Evolutionary conservation across 2,888 invertebrate species (phyloP).

Genomic region (Microdon myrmicae): DNA sequence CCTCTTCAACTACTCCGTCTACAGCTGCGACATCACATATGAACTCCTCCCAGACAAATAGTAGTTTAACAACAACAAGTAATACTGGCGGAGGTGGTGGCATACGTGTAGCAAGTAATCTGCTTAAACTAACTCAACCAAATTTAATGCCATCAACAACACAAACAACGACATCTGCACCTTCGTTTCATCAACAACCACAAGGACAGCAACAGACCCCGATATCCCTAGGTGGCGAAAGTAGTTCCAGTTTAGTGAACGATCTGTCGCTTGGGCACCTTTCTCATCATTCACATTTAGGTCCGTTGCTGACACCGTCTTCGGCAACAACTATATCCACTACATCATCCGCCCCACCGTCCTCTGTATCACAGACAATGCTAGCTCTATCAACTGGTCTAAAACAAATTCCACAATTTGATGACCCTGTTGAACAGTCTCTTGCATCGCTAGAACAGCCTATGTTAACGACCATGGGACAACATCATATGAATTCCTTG

Average conservation of each 20-base stretch:
- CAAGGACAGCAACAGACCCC: conserved; percentile 38
- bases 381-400: conserved; percentile 59
- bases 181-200: conserved; percentile 42
- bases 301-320: conserved; percentile 58
- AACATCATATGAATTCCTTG: conserved; percentile 68
- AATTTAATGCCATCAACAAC: conserved; percentile 49
- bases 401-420: conserved; percentile 68
- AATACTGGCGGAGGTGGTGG: conserved; percentile 55
- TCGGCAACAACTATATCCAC: conserved; percentile 39
- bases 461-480: conserved; percentile 65
- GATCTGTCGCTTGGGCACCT: conserved; percentile 44
- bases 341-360: conserved; percentile 30
- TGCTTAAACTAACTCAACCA: conserved; percentile 60
- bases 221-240: conserved; percentile 28
- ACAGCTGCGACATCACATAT: conserved; percentile 37
- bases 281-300: conserved; percentile 37
- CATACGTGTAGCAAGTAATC: conserved; percentile 64
- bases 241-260: conserved; percentile 34
- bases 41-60: conserved; percentile 37
- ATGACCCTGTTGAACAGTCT: conserved; percentile 78
- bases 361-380: conserved; percentile 53
- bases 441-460: conserved; percentile 77
- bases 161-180: conserved; percentile 40
- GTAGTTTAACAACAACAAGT: conserved; percentile 37
- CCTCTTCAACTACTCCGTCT: conserved; percentile 20